Conservation (phyloP, 2,797 vertebrate species). For the Acanthiza pusilla region DNA sequence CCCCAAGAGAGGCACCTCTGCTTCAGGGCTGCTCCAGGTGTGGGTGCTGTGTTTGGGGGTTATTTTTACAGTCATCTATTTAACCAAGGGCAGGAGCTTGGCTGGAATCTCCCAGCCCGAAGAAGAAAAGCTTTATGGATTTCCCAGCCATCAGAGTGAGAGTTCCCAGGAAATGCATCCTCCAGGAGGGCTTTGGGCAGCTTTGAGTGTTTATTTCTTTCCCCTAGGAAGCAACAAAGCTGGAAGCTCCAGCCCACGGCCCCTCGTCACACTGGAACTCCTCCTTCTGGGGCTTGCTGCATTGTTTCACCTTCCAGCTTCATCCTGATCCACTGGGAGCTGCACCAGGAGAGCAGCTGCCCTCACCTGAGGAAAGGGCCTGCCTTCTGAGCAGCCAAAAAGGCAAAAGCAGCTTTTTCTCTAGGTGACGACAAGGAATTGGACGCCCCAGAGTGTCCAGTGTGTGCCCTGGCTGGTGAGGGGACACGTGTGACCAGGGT, state of each 20-base stretch:
- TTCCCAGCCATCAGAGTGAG: constrained; percentile 7
- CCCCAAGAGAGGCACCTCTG: neutral
- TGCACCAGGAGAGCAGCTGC: neutral
- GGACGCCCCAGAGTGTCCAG: neutral
- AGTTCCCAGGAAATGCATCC: constrained; percentile 20
- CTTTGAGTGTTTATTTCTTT: neutral
- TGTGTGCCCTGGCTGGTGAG: too few relatives aligned
- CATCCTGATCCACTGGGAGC: neutral
- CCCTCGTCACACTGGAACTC: neutral
- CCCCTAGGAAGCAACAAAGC: neutral
- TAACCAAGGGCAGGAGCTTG: neutral
- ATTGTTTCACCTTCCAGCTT: neutral
- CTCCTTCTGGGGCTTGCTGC: neutral
- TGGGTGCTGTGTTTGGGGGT: neutral
- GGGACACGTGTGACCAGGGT: neutral
- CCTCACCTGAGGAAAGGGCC: neutral
- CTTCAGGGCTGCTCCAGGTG: neutral
- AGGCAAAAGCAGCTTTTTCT: neutral
- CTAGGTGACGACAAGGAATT: neutral
- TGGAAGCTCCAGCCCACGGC: neutral
- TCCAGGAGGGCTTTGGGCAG: neutral
- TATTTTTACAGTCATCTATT: neutral
- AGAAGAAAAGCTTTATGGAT: neutral
- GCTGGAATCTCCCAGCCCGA: neutral
- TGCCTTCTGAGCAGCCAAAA: neutral